These are phyloP conservation scores for Saccostrea glomerata DNA, from an alignment of 1,140 invertebrate genomes.

Conservation along the genomic window DNA sequence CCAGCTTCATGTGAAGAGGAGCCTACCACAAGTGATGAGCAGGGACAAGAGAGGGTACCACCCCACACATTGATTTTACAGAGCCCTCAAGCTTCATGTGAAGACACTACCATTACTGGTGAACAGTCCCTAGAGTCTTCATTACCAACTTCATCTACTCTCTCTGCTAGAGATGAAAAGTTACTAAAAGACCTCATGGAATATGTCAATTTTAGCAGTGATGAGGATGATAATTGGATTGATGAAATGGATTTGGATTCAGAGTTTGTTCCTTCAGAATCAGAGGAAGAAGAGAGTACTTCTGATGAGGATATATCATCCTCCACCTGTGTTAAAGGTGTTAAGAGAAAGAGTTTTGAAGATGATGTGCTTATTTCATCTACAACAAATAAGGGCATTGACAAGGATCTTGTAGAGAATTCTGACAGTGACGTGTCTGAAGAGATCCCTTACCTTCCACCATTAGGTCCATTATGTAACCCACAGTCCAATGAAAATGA, in stretches of 20 bases:
- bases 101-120: too few relatives aligned
- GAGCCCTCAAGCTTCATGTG: too few relatives aligned
- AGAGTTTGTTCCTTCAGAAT: too few relatives aligned
- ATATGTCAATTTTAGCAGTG: background rate
- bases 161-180: background rate
- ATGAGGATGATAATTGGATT: background rate
- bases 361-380: constrained; percentile 27
- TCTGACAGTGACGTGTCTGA: constrained; percentile 29
- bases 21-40: too few relatives aligned
- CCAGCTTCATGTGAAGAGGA: background rate
- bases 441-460: constrained; percentile 19
- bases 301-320: constrained; percentile 17
- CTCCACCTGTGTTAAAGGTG: constrained; percentile 20
- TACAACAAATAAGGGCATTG: constrained; percentile 19
- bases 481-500: constrained; percentile 6
- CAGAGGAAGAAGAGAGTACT: too few relatives aligned
- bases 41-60: too few relatives aligned
- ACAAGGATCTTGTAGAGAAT: constrained; percentile 20
- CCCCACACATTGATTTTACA: too few relatives aligned
- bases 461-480: constrained; percentile 12
- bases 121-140: background rate
- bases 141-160: background rate
- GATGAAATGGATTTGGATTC: too few relatives aligned
- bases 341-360: background rate
- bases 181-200: background rate